Percentiles rank a stretch among this genome's conserved stretches.
These are phyloP conservation scores for Narcine bancroftii DNA, from an alignment of 2,113 vertebrate species.

Conservation along the genomic window DNA sequence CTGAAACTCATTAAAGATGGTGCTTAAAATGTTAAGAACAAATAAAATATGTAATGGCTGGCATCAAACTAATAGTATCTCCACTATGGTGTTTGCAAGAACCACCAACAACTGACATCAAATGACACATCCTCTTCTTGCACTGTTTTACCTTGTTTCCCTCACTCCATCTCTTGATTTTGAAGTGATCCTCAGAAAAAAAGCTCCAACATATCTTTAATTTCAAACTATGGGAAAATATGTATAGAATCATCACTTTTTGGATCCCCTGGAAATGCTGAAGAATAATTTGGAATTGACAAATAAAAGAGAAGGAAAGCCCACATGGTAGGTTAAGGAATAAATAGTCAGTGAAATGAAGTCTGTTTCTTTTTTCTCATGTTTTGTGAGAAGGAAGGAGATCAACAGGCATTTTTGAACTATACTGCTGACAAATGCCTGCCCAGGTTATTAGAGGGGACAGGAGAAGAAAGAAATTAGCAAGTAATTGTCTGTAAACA, in stretches of 20 bases:
- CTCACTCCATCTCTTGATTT: not conserved
- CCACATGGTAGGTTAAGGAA: not conserved
- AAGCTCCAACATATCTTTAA: not conserved
- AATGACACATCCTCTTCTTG: constrained; percentile 26
- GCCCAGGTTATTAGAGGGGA: not conserved
- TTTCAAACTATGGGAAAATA: not conserved
- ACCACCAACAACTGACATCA: not conserved
- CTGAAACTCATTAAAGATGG: not conserved
- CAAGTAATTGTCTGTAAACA: constrained; percentile 24
- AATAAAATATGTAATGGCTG: not conserved
- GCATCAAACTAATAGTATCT: constrained; percentile 8
- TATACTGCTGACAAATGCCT: not conserved
- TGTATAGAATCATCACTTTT: no score
- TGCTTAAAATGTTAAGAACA: not conserved
- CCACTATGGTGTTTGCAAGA: not conserved
- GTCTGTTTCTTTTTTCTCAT: not conserved
- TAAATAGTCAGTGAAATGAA: not conserved
- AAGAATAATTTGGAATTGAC: not conserved
- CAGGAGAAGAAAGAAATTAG: not conserved
- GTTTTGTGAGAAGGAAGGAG: not conserved
- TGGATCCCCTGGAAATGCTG: not conserved
- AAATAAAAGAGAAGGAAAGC: not conserved
- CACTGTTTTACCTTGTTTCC: not conserved
- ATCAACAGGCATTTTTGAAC: not conserved
- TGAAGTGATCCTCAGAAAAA: not conserved